Evolutionary conservation across 2,113 vertebrate genomes (phyloP), one percentile per base, ranked within the genome.

Genomic region (Crypturellus undulatus): DNA sequence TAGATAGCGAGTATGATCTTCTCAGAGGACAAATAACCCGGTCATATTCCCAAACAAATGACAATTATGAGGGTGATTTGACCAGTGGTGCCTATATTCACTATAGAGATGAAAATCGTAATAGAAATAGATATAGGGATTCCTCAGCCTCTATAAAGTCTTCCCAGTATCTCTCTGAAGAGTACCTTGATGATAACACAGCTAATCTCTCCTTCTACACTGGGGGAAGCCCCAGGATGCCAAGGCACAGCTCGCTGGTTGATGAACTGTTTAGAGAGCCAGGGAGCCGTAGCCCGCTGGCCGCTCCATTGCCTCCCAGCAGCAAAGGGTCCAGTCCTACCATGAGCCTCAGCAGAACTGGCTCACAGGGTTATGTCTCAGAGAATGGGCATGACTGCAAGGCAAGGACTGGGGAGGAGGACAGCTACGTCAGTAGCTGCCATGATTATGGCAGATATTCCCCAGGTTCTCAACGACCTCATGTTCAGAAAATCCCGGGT

Each of bases 1-100:
- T 98, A 98, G 98, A 99, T 98, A 98, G 98, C 81, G 98, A 99
- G 95, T 98, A 98, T 92, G 98, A 98, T 93, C 95, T 98, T 42
- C 96, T 97, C 96, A 98, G 97, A 97, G 98, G 97, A 79, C 98
- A 97, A 89, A 96, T 96, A 93, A 97, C 97, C 95, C 98, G 96
- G 90, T 97, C 98, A 52, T 97, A 97, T 94, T 98, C 98, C 96
- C 98, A 98, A 97, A 98, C 98, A 96, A 98, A 97, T 97, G 98
- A 98, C 98, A 98, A 98, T 95, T 97, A 96, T 95, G 98, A 97
- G 94, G 98, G 98, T 97, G 98, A 98, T 96, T 69, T 97, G 93
- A 97, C 95, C 92, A 97, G 92, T 90, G 90, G 96, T 67, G 97
- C 97, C 83, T 97, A 97, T 84, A 93, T 97, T 92, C 98, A 98